phyloP scores from a whole-genome alignment of 2,797 vertebrate species.

The Diceros bicornis region DNA sequence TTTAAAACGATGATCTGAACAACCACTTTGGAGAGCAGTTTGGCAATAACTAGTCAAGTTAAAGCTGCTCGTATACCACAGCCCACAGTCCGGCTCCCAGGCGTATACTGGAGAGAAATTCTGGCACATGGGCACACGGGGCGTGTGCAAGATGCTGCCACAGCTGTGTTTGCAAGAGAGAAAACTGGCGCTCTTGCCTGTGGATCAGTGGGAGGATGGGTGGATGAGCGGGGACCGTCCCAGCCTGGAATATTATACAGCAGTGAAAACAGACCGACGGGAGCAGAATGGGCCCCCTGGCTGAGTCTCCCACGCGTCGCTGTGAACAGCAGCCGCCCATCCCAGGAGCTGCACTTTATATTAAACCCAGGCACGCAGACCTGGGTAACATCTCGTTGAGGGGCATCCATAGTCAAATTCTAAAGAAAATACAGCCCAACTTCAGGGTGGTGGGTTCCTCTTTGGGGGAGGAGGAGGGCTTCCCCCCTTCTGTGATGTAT shows the following conservation, averaged over 20 bases:
- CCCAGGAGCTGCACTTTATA: background rate
- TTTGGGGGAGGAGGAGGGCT: background rate
- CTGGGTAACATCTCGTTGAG: too few species aligned
- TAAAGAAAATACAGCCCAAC: background rate
- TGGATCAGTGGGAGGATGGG: background rate
- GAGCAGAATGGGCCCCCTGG: background rate
- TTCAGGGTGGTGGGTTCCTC: background rate
- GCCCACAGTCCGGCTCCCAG: background rate
- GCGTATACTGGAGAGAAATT: background rate
- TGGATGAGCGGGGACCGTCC: accelerated
- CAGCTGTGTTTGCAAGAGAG: background rate
- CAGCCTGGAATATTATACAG: background rate
- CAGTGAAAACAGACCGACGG: accelerated
- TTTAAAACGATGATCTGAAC: slow-evolving; percentile 80
- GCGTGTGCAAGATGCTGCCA: background rate
- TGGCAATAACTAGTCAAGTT: slow-evolving; percentile 71
- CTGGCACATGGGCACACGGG: background rate
- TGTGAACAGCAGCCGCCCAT: accelerated
- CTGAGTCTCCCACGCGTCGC: accelerated
- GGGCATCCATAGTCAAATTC: background rate
- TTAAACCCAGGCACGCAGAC: background rate
- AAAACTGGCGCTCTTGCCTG: background rate
- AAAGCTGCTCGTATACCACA: background rate
- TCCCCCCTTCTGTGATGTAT: accelerated
- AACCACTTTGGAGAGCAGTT: slow-evolving; percentile 81